Evolutionary conservation across 1,140 invertebrate species (phyloP), one percentile per base, ranked within the genome.

Genomic region (Coelopa frigida): DNA sequence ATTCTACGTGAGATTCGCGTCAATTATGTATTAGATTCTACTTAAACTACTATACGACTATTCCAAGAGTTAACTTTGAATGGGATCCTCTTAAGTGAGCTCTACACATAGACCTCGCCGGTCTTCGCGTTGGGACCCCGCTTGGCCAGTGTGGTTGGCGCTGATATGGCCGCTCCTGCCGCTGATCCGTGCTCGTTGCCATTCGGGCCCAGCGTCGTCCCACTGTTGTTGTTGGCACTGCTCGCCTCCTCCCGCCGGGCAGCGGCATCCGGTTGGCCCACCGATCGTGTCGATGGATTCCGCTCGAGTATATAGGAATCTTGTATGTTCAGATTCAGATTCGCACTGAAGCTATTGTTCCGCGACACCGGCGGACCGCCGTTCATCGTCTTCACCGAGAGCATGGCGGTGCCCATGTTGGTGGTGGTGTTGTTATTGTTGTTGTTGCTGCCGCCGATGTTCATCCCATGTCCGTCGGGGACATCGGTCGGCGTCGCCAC

Each of bases 91-190:
- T n/a, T n/a, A n/a, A n/a, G n/a, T n/a, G n/a, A n/a, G n/a, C n/a
- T 18, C 58, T 54, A 68, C 14, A 68, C 65, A 50, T 68, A 68
- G 21, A 68, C 65, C 44, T 67, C 62, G 10, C 64, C 64, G 14
- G 56, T 64, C 31, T 68, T 63, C 8, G 54, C 50, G 47, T 68
- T 62, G 5, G 65, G 65, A 36, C 56, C 58, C 37, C 61, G 60
- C 40, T 68, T 68, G 18, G 65, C 61, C 44, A 68, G 51, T 12
- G 65, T 68, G 11, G 65, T 64, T 7, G 65, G 65, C 1, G 64
- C 61, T 24, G 65, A 68, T 3, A 58, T 54, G 31, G 61, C 58
- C 3, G 22, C 46, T 0, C 24, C 24, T 22, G 18, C 5, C n/a
- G 15, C 15, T 23, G 18, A 39, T 21, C 14, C 23, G 5, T 11